Evolutionary conservation across 2,113 vertebrate species (phyloP).

Genomic region (Tylochromis polylepis): DNA sequence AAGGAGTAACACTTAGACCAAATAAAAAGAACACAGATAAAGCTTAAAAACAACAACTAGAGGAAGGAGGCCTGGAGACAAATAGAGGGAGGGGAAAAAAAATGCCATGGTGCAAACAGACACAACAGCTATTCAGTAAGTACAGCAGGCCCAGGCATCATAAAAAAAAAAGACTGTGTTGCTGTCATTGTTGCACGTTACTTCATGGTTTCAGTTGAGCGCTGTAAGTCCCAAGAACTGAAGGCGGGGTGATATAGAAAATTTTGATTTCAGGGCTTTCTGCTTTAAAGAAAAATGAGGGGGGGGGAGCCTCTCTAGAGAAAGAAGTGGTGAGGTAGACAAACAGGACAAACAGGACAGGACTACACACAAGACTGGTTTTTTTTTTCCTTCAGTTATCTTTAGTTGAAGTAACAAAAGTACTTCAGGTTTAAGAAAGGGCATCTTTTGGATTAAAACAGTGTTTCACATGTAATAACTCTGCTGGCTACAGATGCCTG

Average conservation of each 20-base stretch:
- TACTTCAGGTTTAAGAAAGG: background rate
- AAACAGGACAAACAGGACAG: background rate
- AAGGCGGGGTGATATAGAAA: background rate
- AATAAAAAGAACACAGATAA: background rate
- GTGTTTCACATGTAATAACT: background rate
- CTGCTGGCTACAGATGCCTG: background rate
- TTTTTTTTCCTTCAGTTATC: background rate
- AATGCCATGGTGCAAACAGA: background rate
- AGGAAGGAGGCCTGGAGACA: background rate
- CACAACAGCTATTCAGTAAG: background rate
- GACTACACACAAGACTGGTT: background rate
- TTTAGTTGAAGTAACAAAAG: background rate
- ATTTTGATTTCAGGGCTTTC: background rate
- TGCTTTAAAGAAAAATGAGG: background rate
- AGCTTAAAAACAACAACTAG: background rate
- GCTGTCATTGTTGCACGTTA: background rate
- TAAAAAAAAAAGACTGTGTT: background rate
- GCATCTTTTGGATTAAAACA: background rate
- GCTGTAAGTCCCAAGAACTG: background rate
- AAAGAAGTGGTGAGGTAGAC: background rate
- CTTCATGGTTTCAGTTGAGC: rapidly evolving
- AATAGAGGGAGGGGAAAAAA: background rate
- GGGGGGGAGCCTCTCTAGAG: background rate
- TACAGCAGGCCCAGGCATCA: background rate
- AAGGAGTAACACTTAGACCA: background rate